These are phyloP conservation scores for Ellobium chinense DNA, from an alignment of 2,888 invertebrate species.

Conservation along the genomic window DNA sequence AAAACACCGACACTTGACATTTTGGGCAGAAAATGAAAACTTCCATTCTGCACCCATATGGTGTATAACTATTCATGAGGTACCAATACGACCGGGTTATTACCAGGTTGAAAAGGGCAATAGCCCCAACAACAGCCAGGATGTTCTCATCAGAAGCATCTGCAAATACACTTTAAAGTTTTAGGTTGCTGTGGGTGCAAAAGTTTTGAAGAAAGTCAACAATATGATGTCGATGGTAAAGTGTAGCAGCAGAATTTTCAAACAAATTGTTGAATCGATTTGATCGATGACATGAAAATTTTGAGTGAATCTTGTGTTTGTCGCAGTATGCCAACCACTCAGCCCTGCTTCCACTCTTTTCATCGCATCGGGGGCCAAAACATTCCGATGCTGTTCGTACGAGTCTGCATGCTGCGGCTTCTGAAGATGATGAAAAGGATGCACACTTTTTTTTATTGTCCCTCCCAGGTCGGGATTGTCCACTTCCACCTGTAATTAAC, in stretches of 20 bases:
- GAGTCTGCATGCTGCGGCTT: background rate
- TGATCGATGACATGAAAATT: background rate
- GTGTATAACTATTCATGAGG: conserved; percentile 4
- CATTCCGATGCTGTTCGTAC: background rate
- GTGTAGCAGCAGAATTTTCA: conserved; percentile 20
- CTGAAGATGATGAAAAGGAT: background rate
- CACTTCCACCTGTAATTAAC: background rate
- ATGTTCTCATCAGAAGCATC: conserved; percentile 2
- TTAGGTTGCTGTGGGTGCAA: background rate
- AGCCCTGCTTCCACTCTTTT: background rate
- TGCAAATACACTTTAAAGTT: conserved; percentile 6
- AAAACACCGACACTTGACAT: too few species aligned
- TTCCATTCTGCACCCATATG: too few species aligned
- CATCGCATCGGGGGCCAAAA: background rate
- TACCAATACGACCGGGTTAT: conserved; percentile 23
- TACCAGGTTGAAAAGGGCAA: background rate
- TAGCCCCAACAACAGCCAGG: background rate
- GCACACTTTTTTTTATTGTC: background rate
- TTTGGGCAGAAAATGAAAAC: too few species aligned
- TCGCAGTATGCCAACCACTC: conserved; percentile 26
- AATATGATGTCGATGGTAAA: background rate
- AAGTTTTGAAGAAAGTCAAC: background rate
- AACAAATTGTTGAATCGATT: conserved; percentile 28
- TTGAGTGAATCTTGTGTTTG: background rate
- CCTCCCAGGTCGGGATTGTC: background rate